Evolutionary conservation across 1,140 invertebrate species (phyloP).

Genomic region (Grapholita molesta): DNA sequence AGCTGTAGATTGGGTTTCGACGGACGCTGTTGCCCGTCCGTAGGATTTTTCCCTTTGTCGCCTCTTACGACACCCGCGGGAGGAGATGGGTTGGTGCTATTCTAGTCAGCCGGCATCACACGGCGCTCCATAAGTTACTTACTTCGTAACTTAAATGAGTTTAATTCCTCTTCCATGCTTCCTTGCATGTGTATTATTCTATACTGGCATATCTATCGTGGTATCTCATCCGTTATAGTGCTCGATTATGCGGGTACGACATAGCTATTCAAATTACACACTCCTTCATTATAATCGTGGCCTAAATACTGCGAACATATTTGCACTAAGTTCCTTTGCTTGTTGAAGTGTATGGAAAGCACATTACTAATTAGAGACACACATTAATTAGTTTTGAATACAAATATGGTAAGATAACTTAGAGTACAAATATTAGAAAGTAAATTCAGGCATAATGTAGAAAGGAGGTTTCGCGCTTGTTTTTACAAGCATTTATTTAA

Average conservation of each 20-base stretch:
- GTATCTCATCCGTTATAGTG: neutral
- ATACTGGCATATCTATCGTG: neutral
- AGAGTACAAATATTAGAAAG: neutral
- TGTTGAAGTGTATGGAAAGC: neutral
- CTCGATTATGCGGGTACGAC: neutral
- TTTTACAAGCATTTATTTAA: too few relatives aligned
- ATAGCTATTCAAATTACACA: constrained; percentile 10
- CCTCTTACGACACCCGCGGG: too few relatives aligned
- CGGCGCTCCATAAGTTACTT: too few relatives aligned
- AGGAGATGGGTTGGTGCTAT: too few relatives aligned
- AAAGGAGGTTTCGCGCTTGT: too few relatives aligned
- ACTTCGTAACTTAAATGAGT: too few relatives aligned
- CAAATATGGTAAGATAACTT: neutral
- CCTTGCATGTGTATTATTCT: neutral
- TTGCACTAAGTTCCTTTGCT: neutral
- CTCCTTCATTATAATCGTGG: constrained; percentile 1
- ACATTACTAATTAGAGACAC: neutral
- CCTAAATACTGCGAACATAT: neutral
- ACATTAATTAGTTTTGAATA: neutral
- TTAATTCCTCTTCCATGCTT: too few relatives aligned
- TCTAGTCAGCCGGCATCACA: too few relatives aligned
- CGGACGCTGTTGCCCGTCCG: too few relatives aligned
- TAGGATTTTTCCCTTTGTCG: too few relatives aligned
- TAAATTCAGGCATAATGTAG: neutral
- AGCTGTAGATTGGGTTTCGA: too few relatives aligned